Conservation (phyloP, 1,140 invertebrate genomes). For the Drosophila pallidifrons region DNA sequence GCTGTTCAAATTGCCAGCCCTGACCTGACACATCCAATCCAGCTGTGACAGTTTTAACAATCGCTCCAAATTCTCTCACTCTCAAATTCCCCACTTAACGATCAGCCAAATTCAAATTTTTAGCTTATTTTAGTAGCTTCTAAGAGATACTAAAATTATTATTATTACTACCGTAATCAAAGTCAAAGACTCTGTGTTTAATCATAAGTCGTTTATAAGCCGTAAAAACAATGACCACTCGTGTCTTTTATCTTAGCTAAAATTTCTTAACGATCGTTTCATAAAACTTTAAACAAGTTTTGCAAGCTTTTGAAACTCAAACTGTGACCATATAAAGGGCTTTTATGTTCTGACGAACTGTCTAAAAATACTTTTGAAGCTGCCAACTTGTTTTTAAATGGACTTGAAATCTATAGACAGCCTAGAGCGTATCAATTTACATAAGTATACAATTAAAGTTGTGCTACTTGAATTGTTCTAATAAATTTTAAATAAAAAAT, state of each 20-base stretch:
- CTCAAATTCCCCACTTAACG: slow-evolving; percentile 3
- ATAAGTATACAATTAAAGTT: too few species aligned
- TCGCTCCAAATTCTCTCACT: slow-evolving; percentile 2
- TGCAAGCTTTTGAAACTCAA: slow-evolving; percentile 10
- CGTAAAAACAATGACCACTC: slow-evolving; percentile 28
- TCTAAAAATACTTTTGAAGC: background rate
- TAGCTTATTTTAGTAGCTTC: background rate
- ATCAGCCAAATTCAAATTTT: background rate
- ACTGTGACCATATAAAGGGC: slow-evolving; percentile 16
- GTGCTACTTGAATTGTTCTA: too few species aligned
- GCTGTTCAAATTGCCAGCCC: slow-evolving; percentile 59
- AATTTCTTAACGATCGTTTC: slow-evolving; percentile 29
- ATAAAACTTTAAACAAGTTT: slow-evolving; percentile 53
- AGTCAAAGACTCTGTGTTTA: background rate
- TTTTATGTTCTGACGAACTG: slow-evolving; percentile 9
- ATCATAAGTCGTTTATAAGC: slow-evolving; percentile 8
- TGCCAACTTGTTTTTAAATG: background rate
- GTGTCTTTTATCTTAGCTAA: slow-evolving; percentile 38
- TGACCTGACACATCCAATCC: slow-evolving; percentile 59
- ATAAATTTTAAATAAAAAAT: too few species aligned
- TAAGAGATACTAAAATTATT: background rate
- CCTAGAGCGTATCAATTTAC: too few species aligned
- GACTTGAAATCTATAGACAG: background rate
- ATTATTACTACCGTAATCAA: background rate
- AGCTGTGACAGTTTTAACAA: slow-evolving; percentile 20